Conservation (phyloP, 2,797 vertebrate genomes). For the Labeo calbasu region DNA sequence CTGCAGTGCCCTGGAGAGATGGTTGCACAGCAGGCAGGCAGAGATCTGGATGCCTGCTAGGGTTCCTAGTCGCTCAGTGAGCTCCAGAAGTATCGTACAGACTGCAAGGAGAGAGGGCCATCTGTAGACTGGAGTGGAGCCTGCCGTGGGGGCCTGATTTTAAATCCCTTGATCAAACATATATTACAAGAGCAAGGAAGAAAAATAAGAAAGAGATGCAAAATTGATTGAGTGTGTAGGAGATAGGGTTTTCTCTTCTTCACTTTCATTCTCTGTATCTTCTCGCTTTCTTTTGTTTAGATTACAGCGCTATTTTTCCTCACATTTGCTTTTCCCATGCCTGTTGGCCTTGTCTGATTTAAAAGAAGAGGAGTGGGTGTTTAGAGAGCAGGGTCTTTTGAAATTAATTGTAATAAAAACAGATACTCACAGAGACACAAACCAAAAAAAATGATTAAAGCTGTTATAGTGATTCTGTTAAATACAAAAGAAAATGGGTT, state of each 20-base stretch:
- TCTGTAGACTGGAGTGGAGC: constrained; percentile 71
- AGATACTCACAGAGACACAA: constrained; percentile 55
- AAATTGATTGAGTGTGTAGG: constrained; percentile 21
- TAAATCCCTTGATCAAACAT: constrained; percentile 29
- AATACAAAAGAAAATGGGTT: not conserved
- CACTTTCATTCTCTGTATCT: not conserved
- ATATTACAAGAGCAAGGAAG: constrained; percentile 30
- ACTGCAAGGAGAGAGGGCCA: constrained; percentile 62
- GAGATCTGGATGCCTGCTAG: constrained; percentile 47
- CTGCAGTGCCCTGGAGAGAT: constrained; percentile 36
- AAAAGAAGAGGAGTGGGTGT: constrained; percentile 66
- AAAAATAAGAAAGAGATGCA: constrained; percentile 44
- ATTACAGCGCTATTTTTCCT: constrained; percentile 69
- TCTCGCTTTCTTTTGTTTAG: constrained; percentile 58
- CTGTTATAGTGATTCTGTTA: not conserved
- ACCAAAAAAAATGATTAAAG: not conserved
- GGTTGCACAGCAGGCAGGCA: constrained; percentile 55
- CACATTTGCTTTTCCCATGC: constrained; percentile 70
- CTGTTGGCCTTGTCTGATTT: constrained; percentile 69
- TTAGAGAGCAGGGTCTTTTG: constrained; percentile 70
- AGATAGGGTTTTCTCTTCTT: constrained; percentile 64
- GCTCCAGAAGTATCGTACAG: constrained; percentile 33
- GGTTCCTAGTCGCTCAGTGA: constrained; percentile 16
- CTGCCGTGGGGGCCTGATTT: constrained; percentile 50
- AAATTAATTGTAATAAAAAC: constrained; percentile 73